phyloP scores from a whole-genome alignment of 1,140 invertebrate species.

The Drosophila pandora region DNA sequence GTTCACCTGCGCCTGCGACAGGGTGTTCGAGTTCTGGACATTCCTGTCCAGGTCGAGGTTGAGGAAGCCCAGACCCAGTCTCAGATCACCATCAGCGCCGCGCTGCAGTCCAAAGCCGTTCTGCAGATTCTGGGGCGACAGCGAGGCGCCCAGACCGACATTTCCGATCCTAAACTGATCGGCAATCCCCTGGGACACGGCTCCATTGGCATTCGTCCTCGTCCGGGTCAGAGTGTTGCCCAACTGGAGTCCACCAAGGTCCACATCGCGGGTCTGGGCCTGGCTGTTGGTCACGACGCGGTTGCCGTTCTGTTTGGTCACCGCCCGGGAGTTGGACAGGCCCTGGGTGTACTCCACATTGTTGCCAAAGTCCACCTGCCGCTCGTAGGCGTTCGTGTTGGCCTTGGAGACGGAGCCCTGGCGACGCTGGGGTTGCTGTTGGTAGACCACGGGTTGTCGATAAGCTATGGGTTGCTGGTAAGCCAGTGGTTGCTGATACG shows the following conservation, averaged over 20 bases:
- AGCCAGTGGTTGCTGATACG: not conserved
- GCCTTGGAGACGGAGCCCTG: constrained; percentile 68
- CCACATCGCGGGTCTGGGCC: constrained; percentile 59
- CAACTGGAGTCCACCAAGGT: constrained; percentile 65
- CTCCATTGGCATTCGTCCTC: constrained; percentile 62
- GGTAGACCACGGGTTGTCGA: constrained; percentile 12
- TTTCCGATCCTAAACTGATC: constrained; percentile 72
- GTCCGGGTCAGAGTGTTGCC: constrained; percentile 74
- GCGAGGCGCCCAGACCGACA: constrained; percentile 61
- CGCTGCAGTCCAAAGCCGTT: constrained; percentile 73
- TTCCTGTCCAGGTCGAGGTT: constrained; percentile 66
- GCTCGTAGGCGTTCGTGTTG: constrained; percentile 68
- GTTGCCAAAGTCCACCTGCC: constrained; percentile 71
- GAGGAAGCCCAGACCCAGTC: constrained; percentile 63
- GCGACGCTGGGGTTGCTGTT: constrained; percentile 16
- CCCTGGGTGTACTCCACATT: constrained; percentile 63
- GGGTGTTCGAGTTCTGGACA: constrained; percentile 42
- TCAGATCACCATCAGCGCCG: constrained; percentile 59
- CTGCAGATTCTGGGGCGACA: constrained; percentile 65
- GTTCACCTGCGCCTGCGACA: constrained; percentile 66
- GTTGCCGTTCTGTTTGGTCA: constrained; percentile 64
- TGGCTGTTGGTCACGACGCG: constrained; percentile 66
- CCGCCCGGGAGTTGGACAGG: constrained; percentile 65
- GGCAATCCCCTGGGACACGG: constrained; percentile 54
- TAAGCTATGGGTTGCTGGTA: constrained; percentile 13